Evolutionary conservation across 2,113 vertebrate genomes (phyloP), one percentile per base, ranked within the genome.

Genomic region (Atrichornis clamosus): DNA sequence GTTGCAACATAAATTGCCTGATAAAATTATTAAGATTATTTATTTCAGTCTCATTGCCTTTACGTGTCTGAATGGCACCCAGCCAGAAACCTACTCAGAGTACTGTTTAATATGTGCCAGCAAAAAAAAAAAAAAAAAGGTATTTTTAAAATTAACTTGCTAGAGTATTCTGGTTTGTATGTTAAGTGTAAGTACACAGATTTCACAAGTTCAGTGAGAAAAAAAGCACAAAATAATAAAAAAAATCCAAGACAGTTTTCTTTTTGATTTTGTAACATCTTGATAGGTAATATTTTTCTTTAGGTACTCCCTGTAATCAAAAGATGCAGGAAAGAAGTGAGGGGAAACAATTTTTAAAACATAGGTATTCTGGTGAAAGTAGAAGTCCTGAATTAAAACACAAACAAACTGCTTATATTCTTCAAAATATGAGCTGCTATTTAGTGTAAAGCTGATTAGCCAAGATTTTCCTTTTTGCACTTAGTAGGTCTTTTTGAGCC

Each of bases 21-120:
- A 95, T 94, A 95, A 97, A 96, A 91, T 94, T 78, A 84, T 96
- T 95, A 90, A 79, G 59, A 47, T 70, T 88, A 92, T 94, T 96
- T 96, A 91, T 89, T 97, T 96, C 87, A 62, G 39, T 89, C 46
- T 89, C 44, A 11, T 50, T 94, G 93, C 60, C 84, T 95, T 95
- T 95, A 89, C 86, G 65, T 49, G 88, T 83, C 88, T 89, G 63
- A 83, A 91, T 93, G 96, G 93, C 84, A 90, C 11, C 21, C 50
- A 82, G 76, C 82, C 95, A 96, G 58, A 46, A 56, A 47, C 73
- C 60, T 93, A 49, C 39, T 94, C 68, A 70, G 47, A 89, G 8
- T 20, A 84, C 64, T 46, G 65, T 77, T 95, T 80, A 73, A 55
- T 72, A 64, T 39, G 8, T 7, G 1, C 41, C 69, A 22, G 27